Evolutionary conservation across 2,888 invertebrate genomes (phyloP).

Genomic region (Zaprionus obscuricornis): DNA sequence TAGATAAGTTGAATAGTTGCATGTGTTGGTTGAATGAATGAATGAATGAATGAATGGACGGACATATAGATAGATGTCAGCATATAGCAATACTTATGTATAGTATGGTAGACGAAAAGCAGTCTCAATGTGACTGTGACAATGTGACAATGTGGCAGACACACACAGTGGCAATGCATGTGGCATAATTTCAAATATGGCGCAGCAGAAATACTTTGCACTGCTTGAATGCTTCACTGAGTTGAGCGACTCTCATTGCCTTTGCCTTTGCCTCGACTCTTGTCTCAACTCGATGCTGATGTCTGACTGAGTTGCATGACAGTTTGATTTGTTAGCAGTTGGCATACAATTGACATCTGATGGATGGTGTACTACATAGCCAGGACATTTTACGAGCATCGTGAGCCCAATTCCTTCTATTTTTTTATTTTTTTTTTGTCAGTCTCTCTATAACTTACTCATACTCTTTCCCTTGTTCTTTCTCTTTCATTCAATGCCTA

Average conservation of each 20-base stretch:
- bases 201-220: slow-evolving; percentile 71
- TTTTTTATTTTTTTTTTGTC: neutral
- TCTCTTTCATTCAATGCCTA: slow-evolving; percentile 19
- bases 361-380: slow-evolving; percentile 77
- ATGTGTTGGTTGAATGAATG: neutral
- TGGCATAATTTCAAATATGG: slow-evolving; percentile 77
- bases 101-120: slow-evolving; percentile 35
- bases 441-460: too few relatives aligned
- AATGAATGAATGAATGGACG: slow-evolving; percentile 15
- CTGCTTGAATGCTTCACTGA: slow-evolving; percentile 64
- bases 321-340: slow-evolving; percentile 78
- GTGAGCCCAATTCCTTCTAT: slow-evolving; percentile 2
- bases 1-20: too few relatives aligned
- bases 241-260: slow-evolving; percentile 18
- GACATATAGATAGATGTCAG: slow-evolving; percentile 31
- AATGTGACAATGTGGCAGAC: slow-evolving; percentile 19
- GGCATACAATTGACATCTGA: slow-evolving; percentile 76
- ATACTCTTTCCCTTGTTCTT: too few relatives aligned
- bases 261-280: slow-evolving; percentile 16
- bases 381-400: slow-evolving; percentile 62
- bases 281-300: slow-evolving; percentile 24
- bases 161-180: slow-evolving; percentile 50
- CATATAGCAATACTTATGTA: slow-evolving; percentile 49
- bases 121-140: slow-evolving; percentile 5
- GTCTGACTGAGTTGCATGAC: slow-evolving; percentile 57